Conservation (phyloP, 2,888 invertebrate genomes). For the Mesodorylaimus sp. region DNA sequence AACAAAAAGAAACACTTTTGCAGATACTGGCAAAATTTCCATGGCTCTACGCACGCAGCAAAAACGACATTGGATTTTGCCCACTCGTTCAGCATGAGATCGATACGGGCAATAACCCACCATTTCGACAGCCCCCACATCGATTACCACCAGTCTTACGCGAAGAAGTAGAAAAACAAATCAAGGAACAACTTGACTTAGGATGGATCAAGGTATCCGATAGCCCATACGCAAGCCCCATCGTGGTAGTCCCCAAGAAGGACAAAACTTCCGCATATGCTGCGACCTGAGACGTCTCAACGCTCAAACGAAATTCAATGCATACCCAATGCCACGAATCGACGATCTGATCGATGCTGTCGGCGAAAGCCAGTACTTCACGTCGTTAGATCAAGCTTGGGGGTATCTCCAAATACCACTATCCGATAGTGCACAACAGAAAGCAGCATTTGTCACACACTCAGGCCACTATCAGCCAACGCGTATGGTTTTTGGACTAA, state of each 20-base stretch:
- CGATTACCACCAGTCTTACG: not conserved
- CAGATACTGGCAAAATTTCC: not conserved
- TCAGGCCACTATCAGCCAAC: slow-evolving; percentile 13
- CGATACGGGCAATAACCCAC: not conserved
- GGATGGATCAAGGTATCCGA: not conserved
- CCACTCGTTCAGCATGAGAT: not conserved
- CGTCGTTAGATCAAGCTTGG: slow-evolving; percentile 4
- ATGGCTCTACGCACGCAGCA: not conserved
- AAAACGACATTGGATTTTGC: not conserved
- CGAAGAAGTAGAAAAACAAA: not conserved
- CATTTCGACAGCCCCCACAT: not conserved
- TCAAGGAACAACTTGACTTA: not conserved
- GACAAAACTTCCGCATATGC: not conserved
- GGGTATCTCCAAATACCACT: slow-evolving; percentile 9
- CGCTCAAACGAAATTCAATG: too few relatives aligned
- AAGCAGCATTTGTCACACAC: slow-evolving; percentile 12
- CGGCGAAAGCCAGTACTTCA: slow-evolving; percentile 4
- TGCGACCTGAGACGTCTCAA: too few relatives aligned
- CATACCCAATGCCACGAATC: slow-evolving; percentile 3
- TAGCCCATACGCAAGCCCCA: not conserved
- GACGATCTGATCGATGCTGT: not conserved
- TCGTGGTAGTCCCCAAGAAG: slow-evolving; percentile 2
- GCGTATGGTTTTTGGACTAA: slow-evolving; percentile 13
- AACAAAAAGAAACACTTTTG: not conserved
- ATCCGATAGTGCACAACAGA: slow-evolving; percentile 10